Conservation (phyloP, 2,797 vertebrate genomes). For the Linurgus olivaceus region DNA sequence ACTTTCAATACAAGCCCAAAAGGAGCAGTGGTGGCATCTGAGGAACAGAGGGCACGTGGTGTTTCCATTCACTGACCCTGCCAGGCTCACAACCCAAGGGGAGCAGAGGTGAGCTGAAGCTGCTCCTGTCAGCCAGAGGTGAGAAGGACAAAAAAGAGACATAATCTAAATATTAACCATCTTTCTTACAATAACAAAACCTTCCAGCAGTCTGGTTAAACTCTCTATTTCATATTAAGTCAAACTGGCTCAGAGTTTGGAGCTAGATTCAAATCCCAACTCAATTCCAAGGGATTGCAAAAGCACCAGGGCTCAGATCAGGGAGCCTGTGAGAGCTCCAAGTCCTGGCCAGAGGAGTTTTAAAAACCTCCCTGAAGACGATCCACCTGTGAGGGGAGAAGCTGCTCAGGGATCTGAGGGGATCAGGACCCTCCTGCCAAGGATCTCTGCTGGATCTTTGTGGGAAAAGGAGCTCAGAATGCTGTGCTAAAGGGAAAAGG, state of each 20-base stretch:
- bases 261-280: not conserved
- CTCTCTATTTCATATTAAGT: not conserved
- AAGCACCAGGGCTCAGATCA: not conserved
- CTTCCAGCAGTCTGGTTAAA: not conserved
- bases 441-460: not conserved
- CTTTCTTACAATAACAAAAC: not conserved
- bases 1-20: not conserved
- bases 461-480: not conserved
- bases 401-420: not conserved
- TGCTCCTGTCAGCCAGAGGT: not conserved
- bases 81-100: not conserved
- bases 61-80: not conserved
- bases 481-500: not conserved
- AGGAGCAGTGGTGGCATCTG: not conserved
- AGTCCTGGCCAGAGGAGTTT: not conserved
- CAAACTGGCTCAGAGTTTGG: not conserved
- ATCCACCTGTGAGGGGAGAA: not conserved
- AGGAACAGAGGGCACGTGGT: conserved; percentile 15
- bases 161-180: not conserved
- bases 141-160: not conserved
- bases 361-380: not conserved
- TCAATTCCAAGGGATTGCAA: not conserved
- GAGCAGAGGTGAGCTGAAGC: not conserved
- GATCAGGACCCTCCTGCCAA: not conserved
- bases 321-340: not conserved